Evolutionary conservation across 2,888 invertebrate genomes (phyloP).

Genomic region (Piscicola geometra): DNA sequence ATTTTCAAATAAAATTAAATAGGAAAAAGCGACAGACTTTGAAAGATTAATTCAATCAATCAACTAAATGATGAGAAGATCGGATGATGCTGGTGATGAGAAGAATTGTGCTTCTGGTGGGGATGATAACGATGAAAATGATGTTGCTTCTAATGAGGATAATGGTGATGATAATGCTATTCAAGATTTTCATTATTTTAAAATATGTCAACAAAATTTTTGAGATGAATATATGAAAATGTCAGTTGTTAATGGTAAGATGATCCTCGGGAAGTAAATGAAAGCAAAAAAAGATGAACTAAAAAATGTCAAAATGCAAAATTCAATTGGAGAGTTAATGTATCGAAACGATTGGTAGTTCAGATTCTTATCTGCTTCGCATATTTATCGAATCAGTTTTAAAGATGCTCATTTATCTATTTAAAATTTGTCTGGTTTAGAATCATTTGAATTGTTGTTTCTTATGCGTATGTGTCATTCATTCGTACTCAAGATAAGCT

Average conservation of each 20-base stretch:
- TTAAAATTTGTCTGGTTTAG: too few species aligned
- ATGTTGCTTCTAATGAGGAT: constrained; percentile 6
- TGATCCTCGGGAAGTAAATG: too few species aligned
- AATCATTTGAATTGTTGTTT: too few species aligned
- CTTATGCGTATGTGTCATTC: too few species aligned
- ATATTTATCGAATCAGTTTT: background rate
- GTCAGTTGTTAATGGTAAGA: too few species aligned
- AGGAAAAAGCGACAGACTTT: background rate
- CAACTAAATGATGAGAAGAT: background rate
- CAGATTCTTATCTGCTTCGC: background rate
- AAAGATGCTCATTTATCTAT: too few species aligned
- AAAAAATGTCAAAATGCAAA: too few species aligned
- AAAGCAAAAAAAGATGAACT: too few species aligned
- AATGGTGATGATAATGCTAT: background rate
- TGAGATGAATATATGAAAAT: too few species aligned
- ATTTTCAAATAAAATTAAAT: background rate
- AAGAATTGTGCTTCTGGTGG: constrained; percentile 7
- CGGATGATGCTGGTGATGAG: constrained; percentile 29
- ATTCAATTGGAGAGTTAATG: background rate
- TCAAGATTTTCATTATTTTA: background rate
- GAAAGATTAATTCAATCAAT: constrained; percentile 13
- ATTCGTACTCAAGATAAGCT: too few species aligned
- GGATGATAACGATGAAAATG: constrained; percentile 7
- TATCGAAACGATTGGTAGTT: background rate
- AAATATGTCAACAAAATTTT: too few species aligned